phyloP scores from a whole-genome alignment of 2,888 invertebrate species.

The Rhingia campestris region DNA sequence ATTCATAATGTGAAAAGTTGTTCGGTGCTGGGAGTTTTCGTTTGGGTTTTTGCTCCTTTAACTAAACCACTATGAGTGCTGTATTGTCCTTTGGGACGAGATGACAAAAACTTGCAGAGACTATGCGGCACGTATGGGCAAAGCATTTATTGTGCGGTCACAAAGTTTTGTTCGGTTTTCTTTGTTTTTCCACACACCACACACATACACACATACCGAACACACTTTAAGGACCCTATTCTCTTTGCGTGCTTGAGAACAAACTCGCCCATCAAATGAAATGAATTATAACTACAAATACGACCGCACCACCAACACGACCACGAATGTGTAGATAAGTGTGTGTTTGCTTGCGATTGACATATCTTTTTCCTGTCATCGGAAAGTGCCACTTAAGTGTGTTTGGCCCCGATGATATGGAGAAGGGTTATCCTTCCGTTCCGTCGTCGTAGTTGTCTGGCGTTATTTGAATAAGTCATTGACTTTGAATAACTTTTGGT shows the following conservation, averaged over 20 bases:
- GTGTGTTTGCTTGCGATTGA: conserved; percentile 66
- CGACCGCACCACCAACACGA: conserved; percentile 34
- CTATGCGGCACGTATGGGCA: conserved; percentile 65
- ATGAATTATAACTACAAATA: conserved; percentile 64
- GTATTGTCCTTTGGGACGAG: conserved; percentile 58
- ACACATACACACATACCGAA: conserved; percentile 29
- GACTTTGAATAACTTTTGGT: conserved; percentile 68
- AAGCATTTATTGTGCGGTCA: conserved; percentile 73
- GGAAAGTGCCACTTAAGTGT: conserved; percentile 74
- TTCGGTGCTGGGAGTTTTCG: conserved; percentile 56
- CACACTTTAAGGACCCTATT: conserved; percentile 45
- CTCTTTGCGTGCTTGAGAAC: conserved; percentile 7
- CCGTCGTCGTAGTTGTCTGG: conserved; percentile 4
- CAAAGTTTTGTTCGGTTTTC: conserved; percentile 68
- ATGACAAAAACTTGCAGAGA: conserved; percentile 71
- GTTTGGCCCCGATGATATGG: conserved; percentile 58
- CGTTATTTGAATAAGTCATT: conserved; percentile 72
- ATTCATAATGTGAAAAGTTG: conserved; percentile 74
- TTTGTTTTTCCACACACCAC: conserved; percentile 62
- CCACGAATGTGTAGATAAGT: conserved; percentile 24
- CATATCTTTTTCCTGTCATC: conserved; percentile 74
- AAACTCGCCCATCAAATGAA: conserved; percentile 53
- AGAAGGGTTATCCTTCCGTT: conserved; percentile 67
- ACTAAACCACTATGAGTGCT: conserved; percentile 54
- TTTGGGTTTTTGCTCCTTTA: conserved; percentile 54